These are phyloP conservation scores for Ochotona curzoniae DNA, from an alignment of 2,113 vertebrate genomes.

Conservation along the genomic window DNA sequence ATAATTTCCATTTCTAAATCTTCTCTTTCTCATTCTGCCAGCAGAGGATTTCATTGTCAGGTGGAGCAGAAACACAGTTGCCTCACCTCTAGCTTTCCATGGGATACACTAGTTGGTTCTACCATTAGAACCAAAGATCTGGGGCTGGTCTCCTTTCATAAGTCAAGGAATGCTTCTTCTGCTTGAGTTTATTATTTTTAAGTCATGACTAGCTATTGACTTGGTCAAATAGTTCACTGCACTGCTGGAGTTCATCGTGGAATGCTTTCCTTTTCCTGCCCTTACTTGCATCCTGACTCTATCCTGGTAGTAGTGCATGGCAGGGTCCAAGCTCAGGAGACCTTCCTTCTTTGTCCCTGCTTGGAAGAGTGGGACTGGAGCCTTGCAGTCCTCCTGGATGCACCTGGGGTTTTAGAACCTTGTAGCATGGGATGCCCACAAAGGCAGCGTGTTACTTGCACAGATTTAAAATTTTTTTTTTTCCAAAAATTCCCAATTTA, in stretches of 20 bases:
- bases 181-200: conserved; percentile 40
- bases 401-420: neutral
- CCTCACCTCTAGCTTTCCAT: neutral
- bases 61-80: neutral
- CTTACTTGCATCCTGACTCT: neutral
- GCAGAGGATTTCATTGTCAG: neutral
- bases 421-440: neutral
- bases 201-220: conserved; percentile 11
- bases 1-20: neutral
- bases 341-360: neutral
- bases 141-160: neutral
- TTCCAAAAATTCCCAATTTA: neutral
- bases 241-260: neutral
- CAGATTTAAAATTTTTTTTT: neutral
- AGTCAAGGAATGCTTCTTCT: neutral
- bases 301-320: neutral
- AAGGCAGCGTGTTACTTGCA: neutral
- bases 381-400: neutral
- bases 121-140: neutral
- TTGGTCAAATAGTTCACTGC: neutral
- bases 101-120: neutral
- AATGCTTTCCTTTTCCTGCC: neutral
- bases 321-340: neutral
- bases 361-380: neutral
- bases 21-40: neutral